phyloP scores from a whole-genome alignment of 2,113 vertebrate genomes.

The Xenus cinereus region DNA sequence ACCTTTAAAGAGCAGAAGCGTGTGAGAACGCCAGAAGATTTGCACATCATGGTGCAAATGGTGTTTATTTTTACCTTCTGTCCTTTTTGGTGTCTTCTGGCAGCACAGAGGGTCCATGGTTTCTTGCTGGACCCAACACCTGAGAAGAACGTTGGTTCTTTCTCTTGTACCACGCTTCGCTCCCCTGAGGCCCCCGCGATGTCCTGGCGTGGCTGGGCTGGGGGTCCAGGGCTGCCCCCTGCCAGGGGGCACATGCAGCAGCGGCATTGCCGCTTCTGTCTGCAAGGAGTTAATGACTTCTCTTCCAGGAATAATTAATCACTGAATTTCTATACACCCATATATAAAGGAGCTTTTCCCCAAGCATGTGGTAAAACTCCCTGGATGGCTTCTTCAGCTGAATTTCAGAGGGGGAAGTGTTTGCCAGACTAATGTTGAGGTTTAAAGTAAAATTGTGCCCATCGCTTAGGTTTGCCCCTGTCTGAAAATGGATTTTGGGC shows the following conservation, averaged over 20 bases:
- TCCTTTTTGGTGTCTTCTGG: background rate
- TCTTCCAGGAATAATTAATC: background rate
- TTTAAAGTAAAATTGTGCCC: background rate
- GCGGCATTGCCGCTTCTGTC: background rate
- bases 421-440: background rate
- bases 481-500: background rate
- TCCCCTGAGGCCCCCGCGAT: background rate
- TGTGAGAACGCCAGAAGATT: background rate
- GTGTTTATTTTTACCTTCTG: background rate
- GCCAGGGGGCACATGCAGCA: background rate
- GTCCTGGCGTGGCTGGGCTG: background rate
- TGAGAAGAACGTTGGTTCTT: background rate
- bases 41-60: rapidly evolving
- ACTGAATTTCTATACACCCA: background rate
- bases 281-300: background rate
- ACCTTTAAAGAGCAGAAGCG: background rate
- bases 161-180: background rate
- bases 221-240: background rate
- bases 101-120: background rate
- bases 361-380: background rate
- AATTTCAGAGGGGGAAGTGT: background rate
- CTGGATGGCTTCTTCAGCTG: background rate
- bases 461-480: background rate
- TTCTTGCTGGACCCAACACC: background rate
- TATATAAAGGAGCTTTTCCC: background rate